Base-by-base conservation (phyloP, 2,113 vertebrate species). In the Pluvianellus socialis region DNA sequence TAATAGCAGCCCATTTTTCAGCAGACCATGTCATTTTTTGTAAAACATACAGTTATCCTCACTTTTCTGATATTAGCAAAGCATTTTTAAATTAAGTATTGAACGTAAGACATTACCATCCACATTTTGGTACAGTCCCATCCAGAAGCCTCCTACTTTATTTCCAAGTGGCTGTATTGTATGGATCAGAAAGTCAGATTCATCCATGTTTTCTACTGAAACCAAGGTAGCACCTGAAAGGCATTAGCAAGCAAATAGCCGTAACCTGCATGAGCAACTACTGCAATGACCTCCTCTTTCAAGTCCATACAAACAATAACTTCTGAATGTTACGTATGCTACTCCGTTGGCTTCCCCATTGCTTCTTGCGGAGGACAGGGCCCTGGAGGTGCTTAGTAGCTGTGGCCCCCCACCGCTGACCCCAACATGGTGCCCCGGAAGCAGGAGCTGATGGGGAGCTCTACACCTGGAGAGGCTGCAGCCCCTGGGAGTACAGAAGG, bases 101-200 rank as follows among this genome's bases (percentile, higher is more conserved):
- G 30, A 47, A 76, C 73, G 6, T 50, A 45, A 66, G n/a, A 11
- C 20, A 42, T 96, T 98, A 99, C 99, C 98, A 94, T 98, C 98
- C 45, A 99, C 97, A 87, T 98, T 99, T 94, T 68, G 98, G 68
- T 98, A 99, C 76, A 99, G 94, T 90, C 99, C 99, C 84, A 98
- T 98, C 99, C 99, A 99, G 98, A 99, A 99, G 17, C 94, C 94
- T 89, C 94, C 97, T 33, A 97, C 80, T 88, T 97, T 98, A 45
- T 99, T 99, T 73, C 98, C 97, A 82, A 99, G 96, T 49, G 98
- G 74, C 68, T 99, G 99, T 44, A 98, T 67, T n/a, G 96, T 98
- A 42, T 98, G 97, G 4, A 97, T 95, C 66, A 99, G 97, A 97
- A 99, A 99, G 44, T 42, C 81, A 32, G 95, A 96, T 97, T 99